A percentile compares a stretch with the other conserved stretches of the same genome.
Conservation (phyloP, 2,797 vertebrate species). For the Takifugu ocellatus region DNA sequence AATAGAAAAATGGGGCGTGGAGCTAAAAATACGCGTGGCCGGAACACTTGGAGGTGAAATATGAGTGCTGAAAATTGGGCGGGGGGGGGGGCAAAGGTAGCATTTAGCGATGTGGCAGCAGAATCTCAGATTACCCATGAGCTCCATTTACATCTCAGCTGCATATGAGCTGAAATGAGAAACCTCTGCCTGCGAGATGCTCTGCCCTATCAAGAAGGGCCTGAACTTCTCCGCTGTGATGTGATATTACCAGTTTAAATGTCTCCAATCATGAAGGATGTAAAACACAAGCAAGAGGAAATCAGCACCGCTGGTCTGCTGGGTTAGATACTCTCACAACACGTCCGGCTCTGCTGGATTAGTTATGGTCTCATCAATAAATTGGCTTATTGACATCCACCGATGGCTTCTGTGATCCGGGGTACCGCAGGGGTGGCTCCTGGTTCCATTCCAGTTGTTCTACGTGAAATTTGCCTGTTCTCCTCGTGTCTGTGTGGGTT, state of each 20-base stretch:
- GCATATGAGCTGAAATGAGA: conserved; percentile 42
- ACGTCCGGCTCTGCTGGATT: neutral
- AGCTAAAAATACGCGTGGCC: conserved; percentile 58
- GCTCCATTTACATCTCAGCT: conserved; percentile 42
- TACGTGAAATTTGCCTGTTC: too few species aligned
- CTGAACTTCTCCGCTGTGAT: neutral
- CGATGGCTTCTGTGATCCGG: neutral
- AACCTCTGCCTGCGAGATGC: conserved; percentile 16
- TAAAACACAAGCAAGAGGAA: neutral
- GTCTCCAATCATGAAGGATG: neutral
- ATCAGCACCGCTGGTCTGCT: too few species aligned
- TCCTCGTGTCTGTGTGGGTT: too few species aligned
- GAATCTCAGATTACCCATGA: conserved; percentile 51
- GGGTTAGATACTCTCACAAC: too few species aligned
- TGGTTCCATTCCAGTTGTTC: too few species aligned
- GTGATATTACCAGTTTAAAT: too few species aligned
- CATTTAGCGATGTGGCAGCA: conserved; percentile 52
- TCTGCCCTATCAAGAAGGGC: conserved; percentile 13
- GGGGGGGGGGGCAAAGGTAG: conserved; percentile 49
- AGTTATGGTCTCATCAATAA: neutral
- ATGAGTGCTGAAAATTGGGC: conserved; percentile 52
- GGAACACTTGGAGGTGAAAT: conserved; percentile 59
- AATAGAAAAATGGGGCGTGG: conserved; percentile 55
- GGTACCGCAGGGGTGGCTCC: too few species aligned
- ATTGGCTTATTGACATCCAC: neutral